phyloP scores from a whole-genome alignment of 2,113 vertebrate species.

The Ceyx melanurus region DNA sequence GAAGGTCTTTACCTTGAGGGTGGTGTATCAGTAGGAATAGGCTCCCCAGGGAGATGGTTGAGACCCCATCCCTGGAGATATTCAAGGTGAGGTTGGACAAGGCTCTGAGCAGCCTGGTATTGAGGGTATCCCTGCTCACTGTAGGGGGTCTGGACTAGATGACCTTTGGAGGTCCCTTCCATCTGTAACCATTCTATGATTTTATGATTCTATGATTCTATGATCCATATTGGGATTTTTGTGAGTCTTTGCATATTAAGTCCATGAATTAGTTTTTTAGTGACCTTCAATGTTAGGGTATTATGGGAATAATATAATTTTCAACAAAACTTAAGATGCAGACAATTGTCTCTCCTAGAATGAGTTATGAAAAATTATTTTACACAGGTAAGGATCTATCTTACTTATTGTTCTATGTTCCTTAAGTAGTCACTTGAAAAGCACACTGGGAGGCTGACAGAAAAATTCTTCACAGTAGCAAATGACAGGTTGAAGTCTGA shows the following conservation, averaged over 20 bases:
- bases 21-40: too few relatives aligned
- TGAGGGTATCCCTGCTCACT: too few relatives aligned
- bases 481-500: slow-evolving; percentile 9
- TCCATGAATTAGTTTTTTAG: not conserved
- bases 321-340: not conserved
- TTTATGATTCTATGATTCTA: too few relatives aligned
- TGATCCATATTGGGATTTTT: not conserved
- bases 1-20: too few relatives aligned
- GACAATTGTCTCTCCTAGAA: not conserved
- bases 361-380: not conserved
- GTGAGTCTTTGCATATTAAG: not conserved
- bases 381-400: not conserved
- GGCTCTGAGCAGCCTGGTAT: too few relatives aligned
- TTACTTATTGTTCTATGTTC: not conserved
- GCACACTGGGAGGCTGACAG: not conserved
- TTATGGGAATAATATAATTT: not conserved
- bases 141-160: too few relatives aligned
- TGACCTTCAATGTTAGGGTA: not conserved
- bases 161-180: too few relatives aligned
- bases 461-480: slow-evolving; percentile 15
- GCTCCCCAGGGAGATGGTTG: too few relatives aligned
- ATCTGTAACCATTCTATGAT: too few relatives aligned
- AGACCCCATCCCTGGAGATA: too few relatives aligned
- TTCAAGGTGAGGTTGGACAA: too few relatives aligned
- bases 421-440: not conserved